Conservation (phyloP, 1,140 invertebrate genomes). For the Pseudomyrmex flavicornis region DNA sequence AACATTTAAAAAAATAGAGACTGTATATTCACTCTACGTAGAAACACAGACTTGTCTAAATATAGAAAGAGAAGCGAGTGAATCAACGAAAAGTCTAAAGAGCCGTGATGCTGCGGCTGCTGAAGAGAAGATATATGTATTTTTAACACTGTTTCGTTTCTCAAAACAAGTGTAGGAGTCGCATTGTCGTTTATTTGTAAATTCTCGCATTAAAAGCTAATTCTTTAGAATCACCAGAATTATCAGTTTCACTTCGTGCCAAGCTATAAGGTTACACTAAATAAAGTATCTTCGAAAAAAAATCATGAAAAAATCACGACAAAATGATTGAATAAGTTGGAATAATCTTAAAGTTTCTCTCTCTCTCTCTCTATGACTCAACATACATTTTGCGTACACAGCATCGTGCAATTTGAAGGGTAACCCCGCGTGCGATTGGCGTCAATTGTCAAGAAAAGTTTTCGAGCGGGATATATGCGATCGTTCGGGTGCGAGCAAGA, state of each 20-base stretch:
- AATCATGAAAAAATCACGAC: not conserved
- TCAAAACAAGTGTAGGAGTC: constrained; percentile 25
- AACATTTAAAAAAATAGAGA: not conserved
- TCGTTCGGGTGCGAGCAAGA: constrained; percentile 57
- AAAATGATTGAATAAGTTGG: not conserved
- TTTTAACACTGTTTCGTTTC: constrained; percentile 36
- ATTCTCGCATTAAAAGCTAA: constrained; percentile 30
- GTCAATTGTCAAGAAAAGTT: constrained; percentile 48
- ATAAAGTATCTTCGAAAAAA: constrained; percentile 7
- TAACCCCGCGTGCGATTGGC: constrained; percentile 54
- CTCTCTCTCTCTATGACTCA: constrained; percentile 4
- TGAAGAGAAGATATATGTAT: constrained; percentile 34
- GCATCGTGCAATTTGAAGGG: not conserved
- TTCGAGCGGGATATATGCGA: constrained; percentile 57
- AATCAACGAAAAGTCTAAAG: constrained; percentile 34
- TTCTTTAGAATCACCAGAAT: not conserved
- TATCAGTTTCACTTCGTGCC: not conserved
- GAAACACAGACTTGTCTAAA: constrained; percentile 2
- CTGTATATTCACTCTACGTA: not conserved
- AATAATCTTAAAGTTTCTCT: not conserved
- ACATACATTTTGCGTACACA: not conserved
- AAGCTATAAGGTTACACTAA: constrained; percentile 2
- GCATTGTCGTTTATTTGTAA: constrained; percentile 20
- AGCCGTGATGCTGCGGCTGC: not conserved
- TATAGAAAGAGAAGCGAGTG: constrained; percentile 15